These are phyloP conservation scores for Protosalanx chinensis DNA, from an alignment of 2,797 vertebrate genomes.

Conservation along the genomic window DNA sequence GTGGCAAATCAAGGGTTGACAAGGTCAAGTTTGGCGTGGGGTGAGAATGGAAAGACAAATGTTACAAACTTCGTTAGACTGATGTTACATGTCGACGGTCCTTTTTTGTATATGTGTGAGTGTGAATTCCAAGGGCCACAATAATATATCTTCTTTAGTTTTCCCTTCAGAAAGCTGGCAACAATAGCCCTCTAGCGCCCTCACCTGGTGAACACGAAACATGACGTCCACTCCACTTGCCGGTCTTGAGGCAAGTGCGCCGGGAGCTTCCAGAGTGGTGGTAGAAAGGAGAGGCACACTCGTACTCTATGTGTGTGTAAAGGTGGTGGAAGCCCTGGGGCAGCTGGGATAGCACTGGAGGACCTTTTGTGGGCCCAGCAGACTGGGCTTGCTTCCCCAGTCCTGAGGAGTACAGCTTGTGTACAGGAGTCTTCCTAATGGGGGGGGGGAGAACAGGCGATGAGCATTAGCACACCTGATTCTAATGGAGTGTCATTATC, in stretches of 20 bases:
- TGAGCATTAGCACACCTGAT: background rate
- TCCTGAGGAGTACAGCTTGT: conserved; percentile 82
- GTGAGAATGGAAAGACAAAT: background rate
- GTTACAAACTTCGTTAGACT: background rate
- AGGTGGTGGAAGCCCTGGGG: conserved; percentile 86
- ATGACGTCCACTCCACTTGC: conserved; percentile 95
- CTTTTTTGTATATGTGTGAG: too few relatives aligned
- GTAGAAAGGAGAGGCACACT: conserved; percentile 89
- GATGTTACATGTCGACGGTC: too few relatives aligned
- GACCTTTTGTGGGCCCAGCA: conserved; percentile 74
- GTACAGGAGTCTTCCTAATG: conserved; percentile 87
- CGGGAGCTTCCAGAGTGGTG: conserved; percentile 88
- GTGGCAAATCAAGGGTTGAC: conserved; percentile 39
- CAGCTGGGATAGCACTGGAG: conserved; percentile 73
- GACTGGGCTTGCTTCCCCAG: conserved; percentile 69
- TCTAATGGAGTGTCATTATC: too few relatives aligned
- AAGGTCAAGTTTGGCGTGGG: background rate
- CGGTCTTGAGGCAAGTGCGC: conserved; percentile 92
- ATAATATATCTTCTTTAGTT: background rate
- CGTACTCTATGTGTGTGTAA: conserved; percentile 91
- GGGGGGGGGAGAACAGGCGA: background rate
- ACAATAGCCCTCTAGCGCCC: conserved; percentile 60
- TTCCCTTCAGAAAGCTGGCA: background rate
- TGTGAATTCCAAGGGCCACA: too few relatives aligned
- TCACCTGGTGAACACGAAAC: conserved; percentile 95